phyloP scores from a whole-genome alignment of 2,113 vertebrate genomes.

The Prietella phreatophila region DNA sequence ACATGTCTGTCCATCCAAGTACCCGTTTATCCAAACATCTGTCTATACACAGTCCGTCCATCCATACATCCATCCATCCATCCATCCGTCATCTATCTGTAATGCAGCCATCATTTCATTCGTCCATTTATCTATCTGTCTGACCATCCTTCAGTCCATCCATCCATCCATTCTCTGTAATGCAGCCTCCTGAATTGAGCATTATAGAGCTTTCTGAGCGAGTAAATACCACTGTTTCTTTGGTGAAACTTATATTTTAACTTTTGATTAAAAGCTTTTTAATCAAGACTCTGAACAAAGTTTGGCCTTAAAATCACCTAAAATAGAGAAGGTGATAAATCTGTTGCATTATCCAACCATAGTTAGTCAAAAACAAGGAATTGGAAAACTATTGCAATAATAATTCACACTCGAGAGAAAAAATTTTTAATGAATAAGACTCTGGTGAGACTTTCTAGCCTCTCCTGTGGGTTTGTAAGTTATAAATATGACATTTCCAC shows the following conservation, averaged over 20 bases:
- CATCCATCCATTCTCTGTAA: not conserved
- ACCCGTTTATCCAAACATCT: not conserved
- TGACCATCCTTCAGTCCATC: not conserved
- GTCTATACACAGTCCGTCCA: not conserved
- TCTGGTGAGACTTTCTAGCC: conserved; percentile 5
- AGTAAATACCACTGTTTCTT: not conserved
- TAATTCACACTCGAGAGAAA: not conserved
- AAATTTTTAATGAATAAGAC: conserved; percentile 11
- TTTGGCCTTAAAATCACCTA: not conserved
- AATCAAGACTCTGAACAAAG: not conserved
- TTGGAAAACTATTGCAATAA: not conserved
- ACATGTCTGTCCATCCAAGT: not conserved
- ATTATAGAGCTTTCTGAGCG: not conserved
- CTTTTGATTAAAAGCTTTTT: conserved; percentile 22
- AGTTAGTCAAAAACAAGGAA: not conserved
- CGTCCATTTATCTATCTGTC: not conserved
- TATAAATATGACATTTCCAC: conserved; percentile 13
- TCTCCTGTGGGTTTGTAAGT: conserved; percentile 1
- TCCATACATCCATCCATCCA: not conserved
- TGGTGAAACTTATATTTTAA: not conserved
- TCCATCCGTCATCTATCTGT: not conserved
- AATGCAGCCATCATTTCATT: not conserved
- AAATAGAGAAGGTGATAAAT: conserved; percentile 11
- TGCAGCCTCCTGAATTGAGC: not conserved
- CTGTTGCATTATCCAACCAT: not conserved